Percentiles rank a stretch among this genome's conserved stretches.
These are phyloP conservation scores for Drosophila lacertosa DNA, from an alignment of 1,140 invertebrate species.

Conservation along the genomic window DNA sequence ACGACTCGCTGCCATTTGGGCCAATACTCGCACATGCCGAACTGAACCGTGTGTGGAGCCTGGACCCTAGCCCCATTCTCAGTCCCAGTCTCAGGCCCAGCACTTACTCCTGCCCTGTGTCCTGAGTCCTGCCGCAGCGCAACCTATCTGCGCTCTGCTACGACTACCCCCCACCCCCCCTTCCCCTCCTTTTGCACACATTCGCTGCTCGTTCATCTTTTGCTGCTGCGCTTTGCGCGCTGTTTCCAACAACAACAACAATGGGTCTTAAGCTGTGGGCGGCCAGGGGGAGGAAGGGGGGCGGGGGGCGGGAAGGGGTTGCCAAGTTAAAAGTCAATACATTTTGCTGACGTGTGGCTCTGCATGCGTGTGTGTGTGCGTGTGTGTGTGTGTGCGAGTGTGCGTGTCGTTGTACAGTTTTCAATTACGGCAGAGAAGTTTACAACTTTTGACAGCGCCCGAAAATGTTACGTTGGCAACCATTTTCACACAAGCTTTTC, in stretches of 20 bases:
- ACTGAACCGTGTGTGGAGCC: constrained; percentile 20
- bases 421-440: constrained; percentile 69
- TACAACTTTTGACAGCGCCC: constrained; percentile 65
- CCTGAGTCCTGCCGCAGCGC: not conserved
- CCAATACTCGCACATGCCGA: constrained; percentile 45
- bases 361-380: constrained; percentile 13
- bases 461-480: constrained; percentile 25
- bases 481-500: constrained; percentile 35
- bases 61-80: constrained; percentile 7
- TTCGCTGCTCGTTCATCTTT: constrained; percentile 41
- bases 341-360: constrained; percentile 65
- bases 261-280: constrained; percentile 33
- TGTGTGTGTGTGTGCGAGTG: constrained; percentile 15
- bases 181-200: not conserved
- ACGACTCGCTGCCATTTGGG: constrained; percentile 39
- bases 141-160: not conserved
- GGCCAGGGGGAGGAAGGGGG: constrained; percentile 5
- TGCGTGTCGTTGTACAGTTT: constrained; percentile 61
- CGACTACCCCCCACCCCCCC: not conserved
- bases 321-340: constrained; percentile 76
- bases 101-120: not conserved
- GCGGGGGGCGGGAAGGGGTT: constrained; percentile 34
- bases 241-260: constrained; percentile 22
- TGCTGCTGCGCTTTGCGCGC: constrained; percentile 30
- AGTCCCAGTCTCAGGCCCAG: not conserved